These are phyloP conservation scores for Uromys caudimaculatus DNA, from an alignment of 2,797 vertebrate genomes.

Conservation along the genomic window DNA sequence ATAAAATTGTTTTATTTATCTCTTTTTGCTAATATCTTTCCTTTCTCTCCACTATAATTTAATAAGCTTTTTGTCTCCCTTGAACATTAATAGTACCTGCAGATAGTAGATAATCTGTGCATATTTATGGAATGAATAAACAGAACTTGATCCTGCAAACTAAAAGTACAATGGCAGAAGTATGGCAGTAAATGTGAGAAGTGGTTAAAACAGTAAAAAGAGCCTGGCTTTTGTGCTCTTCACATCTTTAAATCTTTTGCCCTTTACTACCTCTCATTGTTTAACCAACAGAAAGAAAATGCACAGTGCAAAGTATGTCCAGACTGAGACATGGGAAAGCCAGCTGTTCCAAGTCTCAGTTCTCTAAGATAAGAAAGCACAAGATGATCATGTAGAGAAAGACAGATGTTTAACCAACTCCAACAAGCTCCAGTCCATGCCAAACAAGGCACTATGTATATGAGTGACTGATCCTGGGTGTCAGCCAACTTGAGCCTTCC, in stretches of 20 bases:
- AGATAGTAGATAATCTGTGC: neutral
- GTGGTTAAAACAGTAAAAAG: neutral
- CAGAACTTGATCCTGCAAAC: neutral
- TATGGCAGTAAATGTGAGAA: neutral
- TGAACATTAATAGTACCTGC: neutral
- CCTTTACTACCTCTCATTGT: neutral
- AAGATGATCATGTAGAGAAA: neutral
- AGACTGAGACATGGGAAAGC: neutral
- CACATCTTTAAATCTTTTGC: neutral
- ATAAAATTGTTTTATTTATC: neutral
- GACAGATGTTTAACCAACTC: neutral
- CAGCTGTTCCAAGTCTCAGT: neutral
- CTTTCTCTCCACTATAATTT: neutral
- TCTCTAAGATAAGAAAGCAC: neutral
- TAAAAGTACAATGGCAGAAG: neutral
- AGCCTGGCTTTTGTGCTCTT: neutral
- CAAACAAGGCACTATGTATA: neutral
- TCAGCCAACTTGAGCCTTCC: neutral
- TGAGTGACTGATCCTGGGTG: neutral
- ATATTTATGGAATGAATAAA: neutral
- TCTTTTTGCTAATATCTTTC: neutral
- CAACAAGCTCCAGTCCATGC: neutral
- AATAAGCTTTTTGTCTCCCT: neutral
- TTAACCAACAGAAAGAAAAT: conserved; percentile 3
- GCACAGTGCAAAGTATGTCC: neutral